Evolutionary conservation across 2,888 invertebrate species (phyloP).

Genomic region (Brachypalpus laphriformis): DNA sequence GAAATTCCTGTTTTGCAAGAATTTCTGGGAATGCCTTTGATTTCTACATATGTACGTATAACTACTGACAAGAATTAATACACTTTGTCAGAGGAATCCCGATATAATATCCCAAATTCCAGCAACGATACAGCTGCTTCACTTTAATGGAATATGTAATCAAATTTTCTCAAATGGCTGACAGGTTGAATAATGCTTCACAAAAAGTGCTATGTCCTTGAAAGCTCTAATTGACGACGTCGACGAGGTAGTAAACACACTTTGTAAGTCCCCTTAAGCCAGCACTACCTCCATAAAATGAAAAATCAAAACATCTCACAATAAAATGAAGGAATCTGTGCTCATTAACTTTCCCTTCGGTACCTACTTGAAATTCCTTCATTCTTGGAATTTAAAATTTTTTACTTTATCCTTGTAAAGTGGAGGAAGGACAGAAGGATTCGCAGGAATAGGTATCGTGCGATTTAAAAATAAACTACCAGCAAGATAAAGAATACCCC

Average conservation of each 20-base stretch:
- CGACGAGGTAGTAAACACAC: not conserved
- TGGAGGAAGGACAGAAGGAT: not conserved
- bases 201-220: not conserved
- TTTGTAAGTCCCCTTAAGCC: not conserved
- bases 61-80: no score
- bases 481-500: conserved; percentile 33
- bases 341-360: conserved; percentile 37
- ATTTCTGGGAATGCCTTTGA: no score
- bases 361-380: not conserved
- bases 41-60: no score
- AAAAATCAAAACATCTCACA: conserved; percentile 8
- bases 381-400: conserved; percentile 7
- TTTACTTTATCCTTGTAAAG: not conserved
- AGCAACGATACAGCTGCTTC: not conserved
- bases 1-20: no score
- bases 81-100: no score
- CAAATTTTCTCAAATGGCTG: conserved; percentile 4
- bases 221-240: not conserved
- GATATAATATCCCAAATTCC: no score
- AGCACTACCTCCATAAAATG: not conserved
- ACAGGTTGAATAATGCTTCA: conserved; percentile 8
- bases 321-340: conserved; percentile 12
- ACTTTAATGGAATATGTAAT: not conserved
- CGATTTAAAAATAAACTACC: conserved; percentile 52
- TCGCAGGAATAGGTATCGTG: not conserved